Conservation (phyloP, 2,888 invertebrate genomes). For the Galerucella nymphaeae region DNA sequence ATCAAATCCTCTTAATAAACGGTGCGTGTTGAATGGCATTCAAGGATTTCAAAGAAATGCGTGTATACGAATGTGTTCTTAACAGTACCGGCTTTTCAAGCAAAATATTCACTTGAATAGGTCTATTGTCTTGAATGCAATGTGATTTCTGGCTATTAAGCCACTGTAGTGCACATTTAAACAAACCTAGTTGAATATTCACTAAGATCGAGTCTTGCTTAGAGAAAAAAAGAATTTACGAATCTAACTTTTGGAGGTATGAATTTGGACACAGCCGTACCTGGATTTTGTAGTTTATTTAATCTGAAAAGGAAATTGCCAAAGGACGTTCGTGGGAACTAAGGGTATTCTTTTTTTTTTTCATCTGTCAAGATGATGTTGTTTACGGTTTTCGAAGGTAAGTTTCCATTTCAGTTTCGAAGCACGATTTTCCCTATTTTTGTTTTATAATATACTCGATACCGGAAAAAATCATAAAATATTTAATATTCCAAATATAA, state of each 20-base stretch:
- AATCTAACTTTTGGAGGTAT: too few species aligned
- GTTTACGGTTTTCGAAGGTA: slow-evolving; percentile 31
- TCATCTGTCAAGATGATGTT: slow-evolving; percentile 28
- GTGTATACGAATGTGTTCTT: slow-evolving; percentile 23
- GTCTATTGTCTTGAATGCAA: too few species aligned
- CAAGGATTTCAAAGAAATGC: slow-evolving; percentile 34
- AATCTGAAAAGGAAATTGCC: slow-evolving; percentile 36
- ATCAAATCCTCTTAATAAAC: slow-evolving; percentile 48
- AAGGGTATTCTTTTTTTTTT: slow-evolving; percentile 27
- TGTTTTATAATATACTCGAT: background rate
- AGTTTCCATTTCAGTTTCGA: slow-evolving; percentile 29
- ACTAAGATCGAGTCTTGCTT: too few species aligned
- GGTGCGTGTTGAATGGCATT: slow-evolving; percentile 42
- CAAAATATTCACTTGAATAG: too few species aligned
- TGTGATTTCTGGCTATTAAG: too few species aligned
- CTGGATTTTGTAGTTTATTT: slow-evolving; percentile 33
- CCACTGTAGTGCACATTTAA: too few species aligned
- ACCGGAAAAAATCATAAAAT: background rate
- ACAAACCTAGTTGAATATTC: too few species aligned
- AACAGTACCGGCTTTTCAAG: background rate
- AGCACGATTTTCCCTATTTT: slow-evolving; percentile 15
- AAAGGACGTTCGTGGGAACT: slow-evolving; percentile 21
- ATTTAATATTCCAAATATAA: background rate
- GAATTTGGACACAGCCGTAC: background rate
- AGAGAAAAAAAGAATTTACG: too few species aligned